Percentiles rank a stretch among this genome's conserved stretches.
These are phyloP conservation scores for Ceratosolen fusciceps DNA, from an alignment of 1,140 invertebrate genomes.

Conservation along the genomic window DNA sequence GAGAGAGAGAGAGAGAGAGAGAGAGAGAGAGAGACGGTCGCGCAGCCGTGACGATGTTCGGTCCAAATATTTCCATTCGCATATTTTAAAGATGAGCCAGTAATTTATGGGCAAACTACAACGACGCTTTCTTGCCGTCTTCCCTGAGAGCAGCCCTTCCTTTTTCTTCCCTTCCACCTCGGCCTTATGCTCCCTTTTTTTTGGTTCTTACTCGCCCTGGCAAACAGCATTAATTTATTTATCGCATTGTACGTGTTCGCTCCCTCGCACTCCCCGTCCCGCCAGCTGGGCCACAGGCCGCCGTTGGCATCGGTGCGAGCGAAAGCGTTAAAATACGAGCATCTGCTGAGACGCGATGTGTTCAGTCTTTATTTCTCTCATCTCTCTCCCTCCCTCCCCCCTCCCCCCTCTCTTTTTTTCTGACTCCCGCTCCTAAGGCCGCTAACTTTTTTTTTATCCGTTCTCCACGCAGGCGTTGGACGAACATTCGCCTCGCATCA, in stretches of 20 bases:
- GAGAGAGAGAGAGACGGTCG: slow-evolving; percentile 18
- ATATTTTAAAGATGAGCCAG: slow-evolving; percentile 45
- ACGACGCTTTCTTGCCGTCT: slow-evolving; percentile 15
- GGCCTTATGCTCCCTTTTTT: slow-evolving; percentile 3
- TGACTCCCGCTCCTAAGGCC: no score
- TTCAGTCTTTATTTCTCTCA: slow-evolving; percentile 21
- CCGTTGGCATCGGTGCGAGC: not conserved
- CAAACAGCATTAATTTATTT: slow-evolving; percentile 44
- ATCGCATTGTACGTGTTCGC: slow-evolving; percentile 32
- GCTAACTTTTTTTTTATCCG: no score
- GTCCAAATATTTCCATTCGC: slow-evolving; percentile 64
- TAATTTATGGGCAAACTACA: slow-evolving; percentile 46
- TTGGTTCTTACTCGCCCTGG: not conserved
- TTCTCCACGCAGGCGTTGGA: not conserved
- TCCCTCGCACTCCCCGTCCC: not conserved
- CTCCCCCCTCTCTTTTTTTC: not conserved
- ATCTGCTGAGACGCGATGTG: slow-evolving; percentile 18
- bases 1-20: no score
- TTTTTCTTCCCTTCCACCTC: slow-evolving; percentile 30
- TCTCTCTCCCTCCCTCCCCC: no score
- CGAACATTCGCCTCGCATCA: slow-evolving; percentile 41
- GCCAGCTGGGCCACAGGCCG: no score
- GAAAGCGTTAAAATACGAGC: slow-evolving; percentile 39
- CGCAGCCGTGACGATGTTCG: slow-evolving; percentile 51
- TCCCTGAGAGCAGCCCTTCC: not conserved